Evolutionary conservation across 2,888 invertebrate genomes (phyloP).

Genomic region (Hyposoter didymator): DNA sequence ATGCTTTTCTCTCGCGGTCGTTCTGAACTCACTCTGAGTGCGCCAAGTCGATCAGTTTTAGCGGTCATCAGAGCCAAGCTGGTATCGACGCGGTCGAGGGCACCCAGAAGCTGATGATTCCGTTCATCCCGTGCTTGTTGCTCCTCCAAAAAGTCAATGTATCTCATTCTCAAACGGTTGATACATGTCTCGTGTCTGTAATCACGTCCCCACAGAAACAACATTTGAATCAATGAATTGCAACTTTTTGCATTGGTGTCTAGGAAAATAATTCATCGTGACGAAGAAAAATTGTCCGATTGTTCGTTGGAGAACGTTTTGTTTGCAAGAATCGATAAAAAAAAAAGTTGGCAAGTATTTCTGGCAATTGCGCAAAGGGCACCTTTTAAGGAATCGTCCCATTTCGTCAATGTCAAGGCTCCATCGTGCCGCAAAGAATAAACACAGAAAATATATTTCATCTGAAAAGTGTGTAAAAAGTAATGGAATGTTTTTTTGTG

Average conservation of each 20-base stretch:
- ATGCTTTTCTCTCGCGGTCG: background rate
- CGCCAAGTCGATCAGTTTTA: constrained; percentile 87
- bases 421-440: background rate
- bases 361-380: no score
- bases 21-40: constrained; percentile 84
- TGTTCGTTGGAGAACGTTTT: no score
- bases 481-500: constrained; percentile 13
- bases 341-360: no score
- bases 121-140: constrained; percentile 86
- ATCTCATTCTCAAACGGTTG: constrained; percentile 83
- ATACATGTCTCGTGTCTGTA: constrained; percentile 81
- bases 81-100: constrained; percentile 87
- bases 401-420: background rate
- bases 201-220: constrained; percentile 29
- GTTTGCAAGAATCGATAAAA: no score
- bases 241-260: background rate
- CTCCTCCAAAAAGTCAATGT: constrained; percentile 86
- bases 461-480: background rate
- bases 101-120: constrained; percentile 86
- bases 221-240: background rate
- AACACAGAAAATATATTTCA: background rate
- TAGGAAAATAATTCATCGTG: no score
- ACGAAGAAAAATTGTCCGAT: no score
- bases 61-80: constrained; percentile 86
- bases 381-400: background rate